Percentiles rank a stretch among this genome's conserved stretches.
phyloP scores from a whole-genome alignment of 2,888 invertebrate genomes.

The Shargacucullia verbasci region DNA sequence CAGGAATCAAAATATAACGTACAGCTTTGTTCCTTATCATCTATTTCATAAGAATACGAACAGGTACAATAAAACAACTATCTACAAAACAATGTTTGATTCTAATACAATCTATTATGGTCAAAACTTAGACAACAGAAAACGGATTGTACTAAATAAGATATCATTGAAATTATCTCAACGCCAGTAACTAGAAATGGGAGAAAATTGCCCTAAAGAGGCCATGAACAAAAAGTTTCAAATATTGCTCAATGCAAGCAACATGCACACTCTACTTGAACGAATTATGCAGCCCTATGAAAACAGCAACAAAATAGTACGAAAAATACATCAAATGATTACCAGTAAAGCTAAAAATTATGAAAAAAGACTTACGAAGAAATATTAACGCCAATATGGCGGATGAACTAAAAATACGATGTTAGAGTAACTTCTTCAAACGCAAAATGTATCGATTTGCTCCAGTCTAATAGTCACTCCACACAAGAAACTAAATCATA shows the following conservation, averaged over 20 bases:
- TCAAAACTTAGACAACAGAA: conserved; percentile 28
- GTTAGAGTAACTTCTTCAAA: conserved; percentile 85
- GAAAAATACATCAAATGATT: conserved; percentile 75
- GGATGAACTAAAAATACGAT: conserved; percentile 90
- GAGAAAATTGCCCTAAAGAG: conserved; percentile 80
- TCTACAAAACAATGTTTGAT: conserved; percentile 54
- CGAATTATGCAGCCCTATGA: conserved; percentile 83
- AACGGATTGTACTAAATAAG: conserved; percentile 27
- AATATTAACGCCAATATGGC: conserved; percentile 92
- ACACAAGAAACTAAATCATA: conserved; percentile 78
- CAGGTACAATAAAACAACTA: conserved; percentile 44
- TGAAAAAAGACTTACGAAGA: conserved; percentile 88
- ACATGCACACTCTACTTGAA: conserved; percentile 76
- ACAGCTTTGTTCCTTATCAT: conserved; percentile 54
- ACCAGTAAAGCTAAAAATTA: conserved; percentile 82
- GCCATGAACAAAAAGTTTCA: conserved; percentile 79
- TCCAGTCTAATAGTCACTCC: conserved; percentile 80
- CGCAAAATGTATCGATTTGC: conserved; percentile 81
- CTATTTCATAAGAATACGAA: conserved; percentile 51
- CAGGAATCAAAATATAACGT: conserved; percentile 43
- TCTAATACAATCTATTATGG: conserved; percentile 38
- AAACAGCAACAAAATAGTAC: conserved; percentile 80
- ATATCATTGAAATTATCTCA: conserved; percentile 54
- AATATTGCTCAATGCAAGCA: conserved; percentile 70
- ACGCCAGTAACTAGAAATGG: conserved; percentile 67